Evolutionary conservation across 2,888 invertebrate species (phyloP).

Genomic region (Ectemnius lituratus): DNA sequence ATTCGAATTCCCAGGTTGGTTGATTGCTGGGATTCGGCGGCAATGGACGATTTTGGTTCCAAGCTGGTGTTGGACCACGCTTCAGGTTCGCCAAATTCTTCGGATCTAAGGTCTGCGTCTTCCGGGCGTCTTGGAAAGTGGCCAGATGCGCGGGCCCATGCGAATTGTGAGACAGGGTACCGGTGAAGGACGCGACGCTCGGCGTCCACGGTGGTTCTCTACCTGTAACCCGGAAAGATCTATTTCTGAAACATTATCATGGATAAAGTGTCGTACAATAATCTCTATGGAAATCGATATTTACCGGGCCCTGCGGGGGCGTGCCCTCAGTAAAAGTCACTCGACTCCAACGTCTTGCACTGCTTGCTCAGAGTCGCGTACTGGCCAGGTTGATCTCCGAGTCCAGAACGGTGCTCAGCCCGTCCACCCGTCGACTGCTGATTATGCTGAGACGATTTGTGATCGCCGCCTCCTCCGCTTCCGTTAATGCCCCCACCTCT

Average conservation of each 20-base stretch:
- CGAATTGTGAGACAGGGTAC: slow-evolving; percentile 75
- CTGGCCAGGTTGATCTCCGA: slow-evolving; percentile 82
- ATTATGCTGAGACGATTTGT: slow-evolving; percentile 78
- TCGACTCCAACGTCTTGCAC: slow-evolving; percentile 96
- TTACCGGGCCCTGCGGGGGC: slow-evolving; percentile 79
- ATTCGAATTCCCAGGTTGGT: slow-evolving; percentile 72
- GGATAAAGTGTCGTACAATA: not conserved
- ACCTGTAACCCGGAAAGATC: slow-evolving; percentile 57
- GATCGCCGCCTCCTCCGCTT: slow-evolving; percentile 74
- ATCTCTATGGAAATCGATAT: not conserved
- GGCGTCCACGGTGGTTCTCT: slow-evolving; percentile 77
- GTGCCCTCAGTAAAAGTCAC: slow-evolving; percentile 96
- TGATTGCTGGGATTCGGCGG: slow-evolving; percentile 67
- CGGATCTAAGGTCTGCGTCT: slow-evolving; percentile 76
- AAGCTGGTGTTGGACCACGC: slow-evolving; percentile 73
- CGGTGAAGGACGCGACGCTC: slow-evolving; percentile 75
- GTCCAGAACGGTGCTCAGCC: slow-evolving; percentile 77
- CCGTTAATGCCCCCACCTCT: slow-evolving; percentile 78
- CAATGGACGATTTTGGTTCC: slow-evolving; percentile 74
- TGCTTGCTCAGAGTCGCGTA: slow-evolving; percentile 97
- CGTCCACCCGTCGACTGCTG: slow-evolving; percentile 80
- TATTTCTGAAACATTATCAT: not conserved
- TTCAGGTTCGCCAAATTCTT: slow-evolving; percentile 75
- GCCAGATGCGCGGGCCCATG: slow-evolving; percentile 75
- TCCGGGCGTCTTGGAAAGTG: slow-evolving; percentile 75